Evolutionary conservation across 2,797 vertebrate genomes (phyloP).

Genomic region (Pangasius macronema): DNA sequence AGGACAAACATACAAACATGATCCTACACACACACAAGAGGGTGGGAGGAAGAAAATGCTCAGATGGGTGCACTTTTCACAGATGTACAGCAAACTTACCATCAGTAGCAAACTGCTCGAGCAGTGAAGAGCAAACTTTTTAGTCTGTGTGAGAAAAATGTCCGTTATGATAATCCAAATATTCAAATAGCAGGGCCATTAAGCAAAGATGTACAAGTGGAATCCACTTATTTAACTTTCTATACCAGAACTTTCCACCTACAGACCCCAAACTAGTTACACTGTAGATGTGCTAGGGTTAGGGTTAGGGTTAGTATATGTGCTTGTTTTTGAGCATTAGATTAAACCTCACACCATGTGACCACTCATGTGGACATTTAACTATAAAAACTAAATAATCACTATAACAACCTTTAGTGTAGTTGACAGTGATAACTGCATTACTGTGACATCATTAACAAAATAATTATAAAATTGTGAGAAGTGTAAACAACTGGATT

Average conservation of each 20-base stretch:
- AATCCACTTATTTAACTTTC: neutral
- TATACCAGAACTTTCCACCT: neutral
- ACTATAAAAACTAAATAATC: neutral
- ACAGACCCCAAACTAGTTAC: neutral
- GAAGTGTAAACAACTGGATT: neutral
- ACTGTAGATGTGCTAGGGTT: neutral
- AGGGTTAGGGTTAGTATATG: neutral
- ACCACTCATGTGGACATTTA: no score
- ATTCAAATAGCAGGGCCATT: neutral
- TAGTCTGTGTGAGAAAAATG: neutral
- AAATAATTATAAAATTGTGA: neutral
- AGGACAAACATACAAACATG: constrained; percentile 43
- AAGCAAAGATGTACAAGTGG: neutral
- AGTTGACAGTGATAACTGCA: neutral
- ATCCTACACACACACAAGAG: constrained; percentile 14
- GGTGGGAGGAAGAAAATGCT: neutral
- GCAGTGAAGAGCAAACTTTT: neutral
- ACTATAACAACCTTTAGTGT: neutral
- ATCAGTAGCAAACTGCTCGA: no score
- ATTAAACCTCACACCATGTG: neutral
- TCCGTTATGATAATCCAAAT: neutral
- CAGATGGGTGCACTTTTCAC: neutral
- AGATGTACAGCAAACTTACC: neutral
- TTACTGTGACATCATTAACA: neutral
- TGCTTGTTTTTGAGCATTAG: neutral